These are phyloP conservation scores for Gadopsis bispinosus DNA, from an alignment of 2,797 vertebrate species.

Conservation along the genomic window DNA sequence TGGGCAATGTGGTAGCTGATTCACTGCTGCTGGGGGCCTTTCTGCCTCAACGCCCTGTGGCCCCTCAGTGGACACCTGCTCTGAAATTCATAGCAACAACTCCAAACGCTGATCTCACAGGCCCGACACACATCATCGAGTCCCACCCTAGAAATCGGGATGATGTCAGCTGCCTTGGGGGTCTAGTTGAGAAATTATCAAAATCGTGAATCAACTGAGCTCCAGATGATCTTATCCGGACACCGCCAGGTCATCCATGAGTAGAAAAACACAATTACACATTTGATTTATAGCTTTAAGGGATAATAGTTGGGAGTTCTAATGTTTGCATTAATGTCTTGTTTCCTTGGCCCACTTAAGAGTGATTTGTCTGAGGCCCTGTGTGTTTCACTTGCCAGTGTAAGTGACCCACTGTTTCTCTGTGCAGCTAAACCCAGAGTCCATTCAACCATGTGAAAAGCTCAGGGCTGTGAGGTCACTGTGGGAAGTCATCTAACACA, in stretches of 20 bases:
- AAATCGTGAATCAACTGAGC: constrained; percentile 45
- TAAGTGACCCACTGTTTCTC: constrained; percentile 45
- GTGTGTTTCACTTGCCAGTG: constrained; percentile 47
- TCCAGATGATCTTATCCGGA: constrained; percentile 62
- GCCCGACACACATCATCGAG: constrained; percentile 32
- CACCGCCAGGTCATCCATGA: constrained; percentile 41
- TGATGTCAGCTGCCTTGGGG: constrained; percentile 65
- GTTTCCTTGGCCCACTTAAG: constrained; percentile 19
- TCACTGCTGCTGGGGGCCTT: constrained; percentile 41
- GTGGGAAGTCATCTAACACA: constrained; percentile 84
- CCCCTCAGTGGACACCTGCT: constrained; percentile 67
- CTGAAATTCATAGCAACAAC: constrained; percentile 36
- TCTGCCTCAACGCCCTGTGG: constrained; percentile 19
- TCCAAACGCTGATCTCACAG: constrained; percentile 60
- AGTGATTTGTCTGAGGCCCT: constrained; percentile 52
- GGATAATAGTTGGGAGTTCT: background rate
- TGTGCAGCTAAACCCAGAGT: constrained; percentile 37
- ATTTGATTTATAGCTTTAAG: constrained; percentile 30
- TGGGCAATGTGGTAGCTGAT: constrained; percentile 43
- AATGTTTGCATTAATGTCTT: background rate
- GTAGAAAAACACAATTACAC: constrained; percentile 42
- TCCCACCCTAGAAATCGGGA: constrained; percentile 48
- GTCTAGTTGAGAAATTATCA: constrained; percentile 42
- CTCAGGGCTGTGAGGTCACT: constrained; percentile 78
- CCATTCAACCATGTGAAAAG: constrained; percentile 46